phyloP scores from a whole-genome alignment of 1,140 invertebrate species.

The Drosophila mauritiana region DNA sequence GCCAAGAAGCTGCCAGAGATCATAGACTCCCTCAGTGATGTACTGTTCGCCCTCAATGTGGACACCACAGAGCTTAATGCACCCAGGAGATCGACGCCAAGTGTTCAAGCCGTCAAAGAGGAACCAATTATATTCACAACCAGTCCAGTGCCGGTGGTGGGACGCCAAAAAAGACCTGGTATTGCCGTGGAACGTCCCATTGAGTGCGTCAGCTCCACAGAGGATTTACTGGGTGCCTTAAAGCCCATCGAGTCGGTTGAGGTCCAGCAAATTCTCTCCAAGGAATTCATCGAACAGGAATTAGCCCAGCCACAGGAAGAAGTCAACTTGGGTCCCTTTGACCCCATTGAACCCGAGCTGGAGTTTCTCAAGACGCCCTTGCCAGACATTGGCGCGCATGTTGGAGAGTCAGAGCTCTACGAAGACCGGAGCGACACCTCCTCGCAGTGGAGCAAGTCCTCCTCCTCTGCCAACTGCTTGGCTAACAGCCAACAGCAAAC shows the following conservation, averaged over 20 bases:
- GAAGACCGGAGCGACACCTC: conserved; percentile 78
- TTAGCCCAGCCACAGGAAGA: not conserved
- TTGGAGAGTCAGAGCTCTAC: conserved; percentile 43
- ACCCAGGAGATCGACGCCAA: conserved; percentile 25
- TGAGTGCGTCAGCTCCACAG: conserved; percentile 52
- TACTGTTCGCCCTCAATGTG: conserved; percentile 93
- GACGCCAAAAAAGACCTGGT: conserved; percentile 20
- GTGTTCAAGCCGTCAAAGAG: conserved; percentile 41
- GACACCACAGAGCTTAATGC: conserved; percentile 91
- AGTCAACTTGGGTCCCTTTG: conserved; percentile 29
- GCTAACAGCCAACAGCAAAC: conserved; percentile 39
- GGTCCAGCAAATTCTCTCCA: conserved; percentile 48
- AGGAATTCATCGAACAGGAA: conserved; percentile 39
- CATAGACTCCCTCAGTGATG: conserved; percentile 91
- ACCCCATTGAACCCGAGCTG: conserved; percentile 75
- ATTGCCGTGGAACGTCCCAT: conserved; percentile 67
- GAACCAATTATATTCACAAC: conserved; percentile 86
- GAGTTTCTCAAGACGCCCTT: conserved; percentile 72
- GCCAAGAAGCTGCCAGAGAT: conserved; percentile 91
- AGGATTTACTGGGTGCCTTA: conserved; percentile 63
- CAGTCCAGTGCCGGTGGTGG: conserved; percentile 68
- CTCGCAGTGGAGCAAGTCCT: conserved; percentile 81
- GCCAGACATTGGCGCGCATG: conserved; percentile 30
- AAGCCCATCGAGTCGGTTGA: conserved; percentile 49
- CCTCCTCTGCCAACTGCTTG: conserved; percentile 60